phyloP scores from a whole-genome alignment of 2,113 vertebrate genomes.

The Eublepharis macularius region DNA sequence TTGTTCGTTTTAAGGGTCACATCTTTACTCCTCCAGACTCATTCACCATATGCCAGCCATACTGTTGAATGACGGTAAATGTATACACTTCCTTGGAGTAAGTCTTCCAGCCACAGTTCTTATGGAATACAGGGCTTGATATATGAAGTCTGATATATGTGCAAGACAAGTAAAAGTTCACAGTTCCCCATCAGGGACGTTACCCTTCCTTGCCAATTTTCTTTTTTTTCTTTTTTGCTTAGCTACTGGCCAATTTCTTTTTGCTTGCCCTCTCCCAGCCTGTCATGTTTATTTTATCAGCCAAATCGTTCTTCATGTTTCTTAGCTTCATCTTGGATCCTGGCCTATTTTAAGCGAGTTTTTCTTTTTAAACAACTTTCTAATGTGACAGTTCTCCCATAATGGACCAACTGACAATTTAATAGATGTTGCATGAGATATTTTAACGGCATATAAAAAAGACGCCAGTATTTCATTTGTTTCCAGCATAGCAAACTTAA shows the following conservation, averaged over 20 bases:
- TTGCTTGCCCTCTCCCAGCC: conserved; percentile 37
- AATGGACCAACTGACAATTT: not conserved
- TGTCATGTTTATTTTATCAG: conserved; percentile 59
- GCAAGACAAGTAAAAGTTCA: conserved; percentile 30
- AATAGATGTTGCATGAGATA: not conserved
- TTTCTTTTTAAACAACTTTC: conserved; percentile 51
- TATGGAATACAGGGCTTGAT: conserved; percentile 44
- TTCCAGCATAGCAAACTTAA: not conserved
- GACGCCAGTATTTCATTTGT: not conserved
- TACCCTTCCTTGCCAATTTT: conserved; percentile 47
- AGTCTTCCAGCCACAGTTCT: conserved; percentile 48
- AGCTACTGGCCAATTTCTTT: conserved; percentile 50
- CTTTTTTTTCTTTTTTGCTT: conserved; percentile 23
- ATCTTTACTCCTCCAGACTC: conserved; percentile 34
- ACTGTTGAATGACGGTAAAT: conserved; percentile 31
- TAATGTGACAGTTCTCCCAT: conserved; percentile 26
- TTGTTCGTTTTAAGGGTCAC: conserved; percentile 38
- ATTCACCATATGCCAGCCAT: conserved; percentile 27
- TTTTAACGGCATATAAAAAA: not conserved
- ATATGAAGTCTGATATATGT: conserved; percentile 26
- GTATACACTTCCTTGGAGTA: conserved; percentile 36
- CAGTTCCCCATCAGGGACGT: conserved; percentile 49
- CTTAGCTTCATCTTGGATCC: conserved; percentile 62
- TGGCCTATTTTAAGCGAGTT: conserved; percentile 46
- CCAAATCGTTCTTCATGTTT: conserved; percentile 60